These are phyloP conservation scores for Rhinopomastus cyanomelas DNA, from an alignment of 2,113 vertebrate species.

Conservation along the genomic window DNA sequence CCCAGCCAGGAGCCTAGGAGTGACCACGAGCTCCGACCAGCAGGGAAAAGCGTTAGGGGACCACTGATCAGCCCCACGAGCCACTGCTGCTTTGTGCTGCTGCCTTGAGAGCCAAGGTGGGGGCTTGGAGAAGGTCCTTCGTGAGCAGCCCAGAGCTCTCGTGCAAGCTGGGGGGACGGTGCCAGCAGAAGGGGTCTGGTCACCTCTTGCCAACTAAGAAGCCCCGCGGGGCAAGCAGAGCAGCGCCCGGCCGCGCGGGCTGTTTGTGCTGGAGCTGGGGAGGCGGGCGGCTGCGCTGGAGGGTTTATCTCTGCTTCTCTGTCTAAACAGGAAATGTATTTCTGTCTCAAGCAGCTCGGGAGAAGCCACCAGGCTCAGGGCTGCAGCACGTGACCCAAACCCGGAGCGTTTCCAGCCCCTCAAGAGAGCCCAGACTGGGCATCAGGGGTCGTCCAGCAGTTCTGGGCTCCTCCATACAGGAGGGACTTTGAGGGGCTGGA, in stretches of 20 bases:
- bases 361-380: conserved; percentile 8
- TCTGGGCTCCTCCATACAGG: too few species aligned
- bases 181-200: background rate
- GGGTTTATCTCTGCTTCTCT: background rate
- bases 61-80: background rate
- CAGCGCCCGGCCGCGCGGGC: background rate
- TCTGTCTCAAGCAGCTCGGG: background rate
- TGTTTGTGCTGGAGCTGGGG: conserved; percentile 4
- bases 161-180: background rate
- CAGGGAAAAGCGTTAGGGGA: background rate
- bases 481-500: too few species aligned
- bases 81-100: background rate
- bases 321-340: conserved; percentile 59
- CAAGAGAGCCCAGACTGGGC: rapidly evolving
- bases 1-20: background rate
- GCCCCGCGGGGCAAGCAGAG: background rate
- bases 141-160: background rate
- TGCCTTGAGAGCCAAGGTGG: background rate
- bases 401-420: background rate
- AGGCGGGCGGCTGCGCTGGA: background rate
- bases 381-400: background rate
- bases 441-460: too few species aligned
- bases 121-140: background rate
- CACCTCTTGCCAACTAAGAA: too few species aligned
- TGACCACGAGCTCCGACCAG: rapidly evolving